Evolutionary conservation across 1,140 invertebrate species (phyloP).

Genomic region (Atopsyche davidsoni): DNA sequence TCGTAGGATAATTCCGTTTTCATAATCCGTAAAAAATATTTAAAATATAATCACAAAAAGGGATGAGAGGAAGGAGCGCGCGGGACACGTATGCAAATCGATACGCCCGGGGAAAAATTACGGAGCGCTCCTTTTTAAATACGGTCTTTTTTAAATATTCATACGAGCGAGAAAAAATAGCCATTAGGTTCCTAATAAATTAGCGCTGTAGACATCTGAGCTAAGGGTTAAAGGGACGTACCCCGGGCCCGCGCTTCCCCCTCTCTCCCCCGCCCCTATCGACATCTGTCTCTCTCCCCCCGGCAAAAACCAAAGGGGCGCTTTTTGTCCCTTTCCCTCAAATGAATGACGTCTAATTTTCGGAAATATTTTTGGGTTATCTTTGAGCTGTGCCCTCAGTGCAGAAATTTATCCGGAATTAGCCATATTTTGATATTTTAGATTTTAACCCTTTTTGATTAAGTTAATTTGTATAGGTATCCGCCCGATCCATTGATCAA

Average conservation of each 20-base stretch:
- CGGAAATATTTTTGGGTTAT: background rate
- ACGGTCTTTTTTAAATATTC: conserved; percentile 19
- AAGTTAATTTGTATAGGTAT: no score
- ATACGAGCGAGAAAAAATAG: conserved; percentile 25
- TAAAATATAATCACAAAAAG: background rate
- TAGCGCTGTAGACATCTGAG: conserved; percentile 26
- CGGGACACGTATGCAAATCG: background rate
- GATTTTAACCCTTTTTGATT: no score
- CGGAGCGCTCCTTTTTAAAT: conserved; percentile 4
- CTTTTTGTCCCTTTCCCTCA: conserved; percentile 10
- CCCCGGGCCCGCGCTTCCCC: conserved; percentile 7
- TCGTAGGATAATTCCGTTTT: no score
- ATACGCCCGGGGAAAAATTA: no score
- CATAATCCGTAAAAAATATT: no score
- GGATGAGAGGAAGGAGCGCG: background rate
- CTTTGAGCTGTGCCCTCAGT: no score
- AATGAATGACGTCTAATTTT: conserved; percentile 4
- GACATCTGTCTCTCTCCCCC: conserved; percentile 28
- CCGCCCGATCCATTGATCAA: no score
- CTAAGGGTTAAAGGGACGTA: conserved; percentile 9
- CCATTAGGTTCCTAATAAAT: conserved; percentile 28
- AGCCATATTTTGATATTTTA: no score
- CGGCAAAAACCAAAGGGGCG: conserved; percentile 6
- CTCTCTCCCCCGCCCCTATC: conserved; percentile 21
- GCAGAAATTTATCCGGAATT: no score